Conservation (phyloP, 2,113 vertebrate genomes). For the Phrynosoma platyrhinos region DNA sequence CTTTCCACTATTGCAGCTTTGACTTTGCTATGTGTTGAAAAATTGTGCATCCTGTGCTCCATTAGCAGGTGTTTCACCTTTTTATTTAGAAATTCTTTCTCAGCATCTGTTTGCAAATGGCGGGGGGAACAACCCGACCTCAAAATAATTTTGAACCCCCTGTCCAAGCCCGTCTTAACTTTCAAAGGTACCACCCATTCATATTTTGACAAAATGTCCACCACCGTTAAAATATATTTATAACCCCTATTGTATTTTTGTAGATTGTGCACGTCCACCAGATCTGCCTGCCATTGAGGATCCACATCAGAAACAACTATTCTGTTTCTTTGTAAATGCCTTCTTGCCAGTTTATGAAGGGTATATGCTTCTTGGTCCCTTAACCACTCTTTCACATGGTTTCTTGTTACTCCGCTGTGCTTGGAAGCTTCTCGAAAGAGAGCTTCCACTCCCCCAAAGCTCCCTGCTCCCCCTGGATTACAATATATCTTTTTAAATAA, state of each 20-base stretch:
- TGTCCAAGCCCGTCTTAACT: too few relatives aligned
- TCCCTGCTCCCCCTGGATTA: neutral
- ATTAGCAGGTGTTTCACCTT: too few relatives aligned
- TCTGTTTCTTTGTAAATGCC: neutral
- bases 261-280: neutral
- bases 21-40: too few relatives aligned
- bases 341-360: neutral
- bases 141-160: too few relatives aligned
- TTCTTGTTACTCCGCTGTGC: neutral
- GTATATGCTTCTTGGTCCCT: neutral
- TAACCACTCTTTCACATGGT: neutral
- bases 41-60: too few relatives aligned
- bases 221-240: neutral
- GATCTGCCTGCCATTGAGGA: neutral
- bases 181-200: too few relatives aligned
- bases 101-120: too few relatives aligned
- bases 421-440: neutral
- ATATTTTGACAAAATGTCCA: neutral
- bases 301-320: neutral
- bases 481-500: neutral
- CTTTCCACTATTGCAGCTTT: too few relatives aligned
- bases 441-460: neutral
- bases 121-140: too few relatives aligned
- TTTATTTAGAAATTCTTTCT: too few relatives aligned
- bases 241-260: neutral